Percentiles rank a stretch among this genome's conserved stretches.
These are phyloP conservation scores for Eulemur coronatus DNA, from an alignment of 2,797 vertebrate genomes.

Conservation along the genomic window DNA sequence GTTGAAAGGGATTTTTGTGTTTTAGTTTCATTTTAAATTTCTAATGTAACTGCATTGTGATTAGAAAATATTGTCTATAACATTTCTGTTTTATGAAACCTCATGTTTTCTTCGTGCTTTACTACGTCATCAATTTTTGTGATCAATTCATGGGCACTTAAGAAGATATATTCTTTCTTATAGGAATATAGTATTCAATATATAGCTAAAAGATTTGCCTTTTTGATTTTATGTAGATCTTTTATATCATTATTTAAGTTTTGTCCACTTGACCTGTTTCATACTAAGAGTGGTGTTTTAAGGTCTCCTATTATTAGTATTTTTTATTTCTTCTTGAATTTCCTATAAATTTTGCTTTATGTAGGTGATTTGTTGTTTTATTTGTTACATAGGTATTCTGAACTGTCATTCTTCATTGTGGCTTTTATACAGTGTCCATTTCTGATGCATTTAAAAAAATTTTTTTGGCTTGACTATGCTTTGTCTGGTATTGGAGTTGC, in stretches of 20 bases:
- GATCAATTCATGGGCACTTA: background rate
- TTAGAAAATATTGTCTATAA: background rate
- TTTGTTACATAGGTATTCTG: background rate
- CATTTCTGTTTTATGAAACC: background rate
- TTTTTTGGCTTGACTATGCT: background rate
- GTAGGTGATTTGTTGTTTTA: background rate
- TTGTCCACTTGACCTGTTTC: background rate
- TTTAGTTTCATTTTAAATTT: conserved; percentile 39
- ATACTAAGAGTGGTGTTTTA: background rate
- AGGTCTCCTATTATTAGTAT: background rate
- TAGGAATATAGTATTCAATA: background rate
- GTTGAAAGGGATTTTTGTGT: background rate
- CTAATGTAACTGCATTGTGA: background rate
- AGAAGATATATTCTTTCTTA: background rate
- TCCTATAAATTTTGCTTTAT: conserved; percentile 10
- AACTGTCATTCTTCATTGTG: background rate
- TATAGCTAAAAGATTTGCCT: background rate
- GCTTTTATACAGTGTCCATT: conserved; percentile 1
- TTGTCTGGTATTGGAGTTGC: conserved; percentile 2
- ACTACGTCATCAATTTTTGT: background rate
- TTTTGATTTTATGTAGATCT: background rate
- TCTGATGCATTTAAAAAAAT: background rate
- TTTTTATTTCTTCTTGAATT: conserved; percentile 27
- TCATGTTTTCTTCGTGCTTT: background rate
- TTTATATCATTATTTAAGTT: conserved; percentile 21